phyloP scores from a whole-genome alignment of 2,797 vertebrate species.

The Corythornis leucogaster region DNA sequence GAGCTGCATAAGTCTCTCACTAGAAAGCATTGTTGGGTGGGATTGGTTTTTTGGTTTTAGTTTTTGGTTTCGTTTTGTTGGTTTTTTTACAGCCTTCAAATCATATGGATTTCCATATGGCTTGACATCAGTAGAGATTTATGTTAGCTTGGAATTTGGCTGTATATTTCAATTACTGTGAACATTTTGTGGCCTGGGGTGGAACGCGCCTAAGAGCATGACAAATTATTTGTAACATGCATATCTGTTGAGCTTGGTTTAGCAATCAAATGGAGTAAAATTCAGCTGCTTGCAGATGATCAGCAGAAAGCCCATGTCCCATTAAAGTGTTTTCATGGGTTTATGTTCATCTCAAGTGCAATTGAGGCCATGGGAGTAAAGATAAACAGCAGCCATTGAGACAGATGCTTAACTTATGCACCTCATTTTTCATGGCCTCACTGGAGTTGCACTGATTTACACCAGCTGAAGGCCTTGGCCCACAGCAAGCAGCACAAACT shows the following conservation, averaged over 20 bases:
- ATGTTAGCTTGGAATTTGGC: slow-evolving; percentile 62
- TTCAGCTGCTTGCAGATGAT: slow-evolving; percentile 49
- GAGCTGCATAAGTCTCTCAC: background rate
- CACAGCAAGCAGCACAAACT: slow-evolving; percentile 6
- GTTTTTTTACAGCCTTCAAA: slow-evolving; percentile 4
- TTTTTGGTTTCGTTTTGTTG: too few relatives aligned
- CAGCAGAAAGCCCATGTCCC: slow-evolving; percentile 42
- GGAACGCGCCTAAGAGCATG: slow-evolving; percentile 38
- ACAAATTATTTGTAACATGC: slow-evolving; percentile 62
- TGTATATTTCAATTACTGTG: slow-evolving; percentile 61
- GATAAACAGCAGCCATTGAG: slow-evolving; percentile 62
- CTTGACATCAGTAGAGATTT: slow-evolving; percentile 64
- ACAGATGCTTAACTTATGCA: slow-evolving; percentile 62
- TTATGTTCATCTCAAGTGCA: slow-evolving; percentile 59
- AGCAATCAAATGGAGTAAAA: slow-evolving; percentile 46
- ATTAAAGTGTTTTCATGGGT: slow-evolving; percentile 52
- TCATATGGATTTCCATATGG: slow-evolving; percentile 59
- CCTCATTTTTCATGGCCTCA: slow-evolving; percentile 60
- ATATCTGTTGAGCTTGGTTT: slow-evolving; percentile 44
- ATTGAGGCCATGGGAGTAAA: slow-evolving; percentile 50
- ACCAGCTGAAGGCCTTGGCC: slow-evolving; percentile 55
- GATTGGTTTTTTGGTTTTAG: background rate
- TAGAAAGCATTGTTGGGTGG: background rate
- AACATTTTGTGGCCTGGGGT: slow-evolving; percentile 62
- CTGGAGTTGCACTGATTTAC: slow-evolving; percentile 38